phyloP scores from a whole-genome alignment of 2,797 vertebrate species.

The Brotula barbata region DNA sequence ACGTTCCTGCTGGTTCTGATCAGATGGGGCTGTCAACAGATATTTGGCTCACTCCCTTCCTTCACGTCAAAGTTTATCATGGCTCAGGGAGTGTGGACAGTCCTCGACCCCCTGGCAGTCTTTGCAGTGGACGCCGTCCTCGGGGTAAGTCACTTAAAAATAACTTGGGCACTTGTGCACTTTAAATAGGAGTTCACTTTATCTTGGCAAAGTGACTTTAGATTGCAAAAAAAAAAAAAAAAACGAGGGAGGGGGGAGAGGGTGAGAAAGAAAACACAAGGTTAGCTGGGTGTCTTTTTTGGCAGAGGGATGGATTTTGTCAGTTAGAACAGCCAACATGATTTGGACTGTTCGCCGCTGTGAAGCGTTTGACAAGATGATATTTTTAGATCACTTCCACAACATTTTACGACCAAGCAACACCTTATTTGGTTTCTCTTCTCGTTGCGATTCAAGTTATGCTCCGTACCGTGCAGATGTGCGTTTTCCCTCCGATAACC shows the following conservation, averaged over 20 bases:
- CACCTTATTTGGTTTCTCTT: too few species aligned
- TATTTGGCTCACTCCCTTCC: constrained; percentile 91
- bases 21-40: constrained; percentile 95
- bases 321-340: constrained; percentile 25
- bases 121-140: constrained; percentile 92
- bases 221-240: constrained; percentile 61
- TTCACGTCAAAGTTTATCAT: constrained; percentile 98
- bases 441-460: too few species aligned
- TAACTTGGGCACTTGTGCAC: constrained; percentile 86
- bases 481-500: too few species aligned
- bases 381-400: not conserved
- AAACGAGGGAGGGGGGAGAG: constrained; percentile 18
- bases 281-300: constrained; percentile 65
- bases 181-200: constrained; percentile 87
- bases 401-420: constrained; percentile 1
- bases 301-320: constrained; percentile 36
- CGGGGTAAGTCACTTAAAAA: constrained; percentile 98
- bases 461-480: too few species aligned
- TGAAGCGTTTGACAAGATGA: not conserved
- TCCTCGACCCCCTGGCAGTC: constrained; percentile 94
- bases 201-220: constrained; percentile 85
- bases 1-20: constrained; percentile 90
- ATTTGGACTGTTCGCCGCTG: constrained; percentile 16
- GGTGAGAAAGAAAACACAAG: constrained; percentile 54
- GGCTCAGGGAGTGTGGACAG: constrained; percentile 93